Percentiles rank a stretch among this genome's conserved stretches.
Conservation (phyloP, 2,888 invertebrate species). For the Stenolophus ochropezus region DNA sequence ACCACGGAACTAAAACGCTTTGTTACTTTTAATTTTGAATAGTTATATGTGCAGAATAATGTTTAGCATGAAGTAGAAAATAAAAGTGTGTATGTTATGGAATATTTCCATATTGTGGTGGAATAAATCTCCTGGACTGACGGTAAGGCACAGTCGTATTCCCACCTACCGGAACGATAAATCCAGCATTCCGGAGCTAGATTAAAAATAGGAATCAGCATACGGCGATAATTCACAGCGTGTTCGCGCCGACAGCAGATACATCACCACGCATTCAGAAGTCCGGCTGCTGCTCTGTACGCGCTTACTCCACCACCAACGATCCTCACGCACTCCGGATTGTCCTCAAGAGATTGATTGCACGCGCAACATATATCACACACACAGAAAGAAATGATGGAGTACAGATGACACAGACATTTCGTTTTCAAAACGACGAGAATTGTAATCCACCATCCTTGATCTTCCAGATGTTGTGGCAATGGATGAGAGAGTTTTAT, state of each 20-base stretch:
- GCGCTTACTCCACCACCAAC: slow-evolving; percentile 44
- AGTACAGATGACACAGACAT: no score
- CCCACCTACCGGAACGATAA: slow-evolving; percentile 46
- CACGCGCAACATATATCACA: no score
- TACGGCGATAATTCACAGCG: slow-evolving; percentile 50
- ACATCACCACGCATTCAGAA: slow-evolving; percentile 52
- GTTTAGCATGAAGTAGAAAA: not conserved
- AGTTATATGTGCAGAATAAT: no score
- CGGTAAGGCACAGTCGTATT: slow-evolving; percentile 1
- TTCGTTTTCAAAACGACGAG: no score
- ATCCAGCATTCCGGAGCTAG: slow-evolving; percentile 20
- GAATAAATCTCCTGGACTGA: slow-evolving; percentile 10
- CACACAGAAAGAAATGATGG: no score
- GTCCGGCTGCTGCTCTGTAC: slow-evolving; percentile 28
- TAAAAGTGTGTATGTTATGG: not conserved
- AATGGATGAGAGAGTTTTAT: no score
- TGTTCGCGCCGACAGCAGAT: slow-evolving; percentile 52
- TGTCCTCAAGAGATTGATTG: not conserved
- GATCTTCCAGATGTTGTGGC: no score
- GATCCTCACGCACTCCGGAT: not conserved
- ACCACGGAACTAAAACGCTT: no score
- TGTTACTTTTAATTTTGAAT: no score
- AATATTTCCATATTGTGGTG: slow-evolving; percentile 4
- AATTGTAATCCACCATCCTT: no score
- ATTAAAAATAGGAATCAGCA: slow-evolving; percentile 58